Evolutionary conservation across 2,113 vertebrate species (phyloP), one percentile per base, ranked within the genome.

Genomic region (Salvelinus sp.): DNA sequence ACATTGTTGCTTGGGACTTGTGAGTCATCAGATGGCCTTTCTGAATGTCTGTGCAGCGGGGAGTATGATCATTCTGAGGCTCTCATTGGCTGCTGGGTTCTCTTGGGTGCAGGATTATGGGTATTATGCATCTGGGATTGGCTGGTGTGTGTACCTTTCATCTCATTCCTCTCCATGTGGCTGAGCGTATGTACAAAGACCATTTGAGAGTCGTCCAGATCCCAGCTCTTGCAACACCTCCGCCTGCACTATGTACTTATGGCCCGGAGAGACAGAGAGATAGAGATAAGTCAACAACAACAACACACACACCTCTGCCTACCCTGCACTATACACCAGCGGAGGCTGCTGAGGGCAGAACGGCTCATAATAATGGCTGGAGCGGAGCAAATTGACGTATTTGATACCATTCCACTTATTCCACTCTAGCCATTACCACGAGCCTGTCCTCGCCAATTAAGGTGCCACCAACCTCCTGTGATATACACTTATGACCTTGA

Each of bases 161-260:
- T 88, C 77, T 96, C 91, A 54, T 85, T 91, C 89, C 92, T 95
- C 89, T 96, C 92, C 63, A 86, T 64, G 65, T 95, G 93, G 89
- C 89, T 95, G 38, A 96, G 90, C 9, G 82, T 83, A 68, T 94
- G 87, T 83, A 95, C 88, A 88, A 96, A 93, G 62, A 77, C 75
- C 82, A 87, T 30, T 57, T 96, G 89, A 63, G 84, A 93, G 72
- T 95, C 92, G 25, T 92, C 93, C 86, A 97, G 90, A 60, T 90
- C 69, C 96, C 96, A 98, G 82, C 94, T 98, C 60, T 93, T 87
- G 75, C 13, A 98, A 82, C 74, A 98, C 93, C 72, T 93, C 78
- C 12, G 93, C 95, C 86, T 96, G 92, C 85, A 98, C 86, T 72
- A 95, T 86, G 58, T 97, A 97, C 79, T 94, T 96, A 80, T 94